Percentiles rank a stretch among this genome's conserved stretches.
phyloP scores from a whole-genome alignment of 2,113 vertebrate species.

The Campylomormyrus numenius region DNA sequence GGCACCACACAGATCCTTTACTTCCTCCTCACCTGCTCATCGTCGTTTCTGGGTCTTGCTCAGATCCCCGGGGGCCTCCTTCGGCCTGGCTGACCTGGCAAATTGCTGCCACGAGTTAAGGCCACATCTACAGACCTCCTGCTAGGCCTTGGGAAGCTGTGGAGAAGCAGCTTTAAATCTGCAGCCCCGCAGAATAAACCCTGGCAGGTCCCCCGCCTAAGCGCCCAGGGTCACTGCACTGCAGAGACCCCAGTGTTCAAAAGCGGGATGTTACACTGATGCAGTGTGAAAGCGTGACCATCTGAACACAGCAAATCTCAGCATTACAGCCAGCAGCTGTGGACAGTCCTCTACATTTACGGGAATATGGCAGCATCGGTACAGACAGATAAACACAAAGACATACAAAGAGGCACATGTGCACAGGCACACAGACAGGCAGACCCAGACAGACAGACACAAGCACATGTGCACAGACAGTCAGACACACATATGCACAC shows the following conservation, averaged over 20 bases:
- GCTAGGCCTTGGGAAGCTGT: background rate
- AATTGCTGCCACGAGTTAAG: slow-evolving; percentile 76
- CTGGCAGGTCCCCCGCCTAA: background rate
- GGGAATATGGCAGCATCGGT: background rate
- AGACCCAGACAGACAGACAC: background rate
- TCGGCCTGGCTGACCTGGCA: slow-evolving; percentile 90
- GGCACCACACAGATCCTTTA: background rate
- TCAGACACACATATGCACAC: background rate
- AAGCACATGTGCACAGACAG: background rate
- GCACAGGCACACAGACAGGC: background rate
- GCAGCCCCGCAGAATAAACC: background rate
- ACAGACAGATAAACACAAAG: background rate
- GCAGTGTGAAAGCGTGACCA: background rate
- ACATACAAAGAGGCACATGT: background rate
- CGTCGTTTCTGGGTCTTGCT: slow-evolving; percentile 49
- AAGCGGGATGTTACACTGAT: background rate
- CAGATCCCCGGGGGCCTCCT: slow-evolving; percentile 64
- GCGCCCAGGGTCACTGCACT: background rate
- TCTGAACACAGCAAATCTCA: background rate
- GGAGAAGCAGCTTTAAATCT: background rate
- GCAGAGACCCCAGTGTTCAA: background rate
- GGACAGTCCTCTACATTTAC: background rate
- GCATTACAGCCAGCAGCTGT: background rate
- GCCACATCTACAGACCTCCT: background rate
- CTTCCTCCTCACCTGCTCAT: slow-evolving; percentile 42